These are phyloP conservation scores for Luperina nickerlii DNA, from an alignment of 2,888 invertebrate genomes.

Conservation along the genomic window DNA sequence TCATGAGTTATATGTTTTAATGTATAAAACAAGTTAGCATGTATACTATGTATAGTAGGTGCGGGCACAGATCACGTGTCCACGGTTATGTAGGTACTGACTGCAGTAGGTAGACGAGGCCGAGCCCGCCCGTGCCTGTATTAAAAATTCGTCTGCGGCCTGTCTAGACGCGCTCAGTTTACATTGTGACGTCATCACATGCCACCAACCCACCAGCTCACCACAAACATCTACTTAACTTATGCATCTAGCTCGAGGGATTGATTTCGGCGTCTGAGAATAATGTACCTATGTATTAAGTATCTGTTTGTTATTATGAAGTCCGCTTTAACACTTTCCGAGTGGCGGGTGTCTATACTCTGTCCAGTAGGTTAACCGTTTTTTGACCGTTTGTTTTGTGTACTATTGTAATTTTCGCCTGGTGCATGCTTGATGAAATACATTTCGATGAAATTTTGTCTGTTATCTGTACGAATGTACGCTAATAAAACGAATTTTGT, in stretches of 20 bases:
- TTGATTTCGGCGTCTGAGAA: conserved; percentile 56
- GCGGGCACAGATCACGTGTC: conserved; percentile 35
- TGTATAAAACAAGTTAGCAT: not conserved
- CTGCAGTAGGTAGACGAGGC: conserved; percentile 57
- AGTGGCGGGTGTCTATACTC: conserved; percentile 51
- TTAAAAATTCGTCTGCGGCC: conserved; percentile 87
- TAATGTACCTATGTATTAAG: conserved; percentile 53
- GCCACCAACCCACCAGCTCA: conserved; percentile 57
- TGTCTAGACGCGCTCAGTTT: conserved; percentile 85
- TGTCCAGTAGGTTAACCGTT: no score
- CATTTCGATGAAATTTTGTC: conserved; percentile 39
- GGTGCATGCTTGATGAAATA: conserved; percentile 46
- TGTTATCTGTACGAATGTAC: conserved; percentile 14
- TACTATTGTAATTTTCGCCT: conserved; percentile 55
- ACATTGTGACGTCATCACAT: conserved; percentile 75
- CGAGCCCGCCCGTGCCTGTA: conserved; percentile 65
- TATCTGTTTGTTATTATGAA: conserved; percentile 56
- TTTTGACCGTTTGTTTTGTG: conserved; percentile 42
- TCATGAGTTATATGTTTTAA: not conserved
- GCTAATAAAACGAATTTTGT: conserved; percentile 32
- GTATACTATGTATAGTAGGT: conserved; percentile 8
- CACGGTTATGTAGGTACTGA: conserved; percentile 41
- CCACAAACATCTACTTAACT: conserved; percentile 75
- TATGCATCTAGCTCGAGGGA: conserved; percentile 60
- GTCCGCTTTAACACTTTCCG: conserved; percentile 54